A percentile compares a stretch with the other conserved stretches of the same genome.
Conservation (phyloP, 35 echinoderm and acorn worm genomes). For the Ptychodera flava region DNA sequence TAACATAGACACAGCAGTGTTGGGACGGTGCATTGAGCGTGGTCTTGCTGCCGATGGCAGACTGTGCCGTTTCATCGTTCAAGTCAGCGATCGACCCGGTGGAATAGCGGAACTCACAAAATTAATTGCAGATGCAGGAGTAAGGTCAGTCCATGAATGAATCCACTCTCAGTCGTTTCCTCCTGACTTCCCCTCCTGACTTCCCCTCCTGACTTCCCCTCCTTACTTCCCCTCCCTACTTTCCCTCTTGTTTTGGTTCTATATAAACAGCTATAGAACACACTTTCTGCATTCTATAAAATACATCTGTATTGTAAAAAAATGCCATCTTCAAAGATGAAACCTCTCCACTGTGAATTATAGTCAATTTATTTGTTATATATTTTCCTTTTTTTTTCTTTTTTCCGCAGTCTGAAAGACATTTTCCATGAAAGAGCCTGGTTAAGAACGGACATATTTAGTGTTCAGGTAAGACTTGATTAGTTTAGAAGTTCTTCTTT, state of each 20-base stretch:
- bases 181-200: too few species aligned
- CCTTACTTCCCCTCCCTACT: too few species aligned
- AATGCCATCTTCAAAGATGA: too few species aligned
- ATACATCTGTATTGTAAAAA: too few species aligned
- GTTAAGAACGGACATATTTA: conserved; percentile 95
- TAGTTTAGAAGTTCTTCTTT: too few species aligned
- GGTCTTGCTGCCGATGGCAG: conserved; percentile 87
- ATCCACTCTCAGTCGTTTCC: too few species aligned
- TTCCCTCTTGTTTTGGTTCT: too few species aligned
- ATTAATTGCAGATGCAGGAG: conserved; percentile 58
- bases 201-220: too few species aligned
- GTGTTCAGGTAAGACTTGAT: conserved; percentile 70
- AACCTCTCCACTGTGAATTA: too few species aligned
- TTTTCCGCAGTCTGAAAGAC: conserved; percentile 81
- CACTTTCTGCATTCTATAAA: too few species aligned
- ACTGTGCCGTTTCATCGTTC: conserved; percentile 78
- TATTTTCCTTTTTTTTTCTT: background rate
- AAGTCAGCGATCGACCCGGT: conserved; percentile 88
- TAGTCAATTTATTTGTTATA: too few species aligned
- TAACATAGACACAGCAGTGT: conserved; percentile 95
- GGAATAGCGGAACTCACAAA: conserved; percentile 92
- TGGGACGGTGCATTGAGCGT: conserved; percentile 85
- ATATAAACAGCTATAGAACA: too few species aligned
- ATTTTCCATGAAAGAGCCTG: conserved; percentile 92
- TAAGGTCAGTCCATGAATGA: conserved; percentile 64